phyloP scores from a whole-genome alignment of 2,888 invertebrate species.

The Gymnosoma rotundatum region DNA sequence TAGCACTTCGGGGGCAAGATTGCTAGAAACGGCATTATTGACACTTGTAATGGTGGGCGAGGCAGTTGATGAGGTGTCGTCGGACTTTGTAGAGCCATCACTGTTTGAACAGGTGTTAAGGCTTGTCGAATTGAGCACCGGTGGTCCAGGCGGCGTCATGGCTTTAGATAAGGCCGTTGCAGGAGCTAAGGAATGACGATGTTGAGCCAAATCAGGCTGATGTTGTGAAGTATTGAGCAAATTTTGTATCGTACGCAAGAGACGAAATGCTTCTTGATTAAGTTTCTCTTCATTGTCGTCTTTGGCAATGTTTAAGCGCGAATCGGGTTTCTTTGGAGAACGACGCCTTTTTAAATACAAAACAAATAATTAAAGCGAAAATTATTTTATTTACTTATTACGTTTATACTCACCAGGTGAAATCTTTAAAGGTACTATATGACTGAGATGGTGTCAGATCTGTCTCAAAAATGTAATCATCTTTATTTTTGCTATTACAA shows the following conservation, averaged over 20 bases:
- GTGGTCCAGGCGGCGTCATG: slow-evolving; percentile 70
- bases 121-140: slow-evolving; percentile 75
- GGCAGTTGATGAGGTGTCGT: slow-evolving; percentile 37
- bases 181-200: slow-evolving; percentile 66
- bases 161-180: slow-evolving; percentile 62
- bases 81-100: slow-evolving; percentile 45
- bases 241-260: slow-evolving; percentile 86
- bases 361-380: neutral
- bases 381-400: neutral
- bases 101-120: slow-evolving; percentile 55
- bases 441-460: slow-evolving; percentile 75
- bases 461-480: slow-evolving; percentile 61
- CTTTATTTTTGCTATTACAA: slow-evolving; percentile 44
- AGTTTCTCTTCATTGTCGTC: slow-evolving; percentile 85
- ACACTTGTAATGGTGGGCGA: slow-evolving; percentile 50
- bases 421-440: slow-evolving; percentile 83
- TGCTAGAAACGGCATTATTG: slow-evolving; percentile 47
- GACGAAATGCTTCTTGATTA: slow-evolving; percentile 86
- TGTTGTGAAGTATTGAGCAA: slow-evolving; percentile 85
- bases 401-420: slow-evolving; percentile 84
- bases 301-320: slow-evolving; percentile 76
- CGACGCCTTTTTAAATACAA: slow-evolving; percentile 76
- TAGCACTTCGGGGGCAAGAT: slow-evolving; percentile 77
- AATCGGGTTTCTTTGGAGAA: slow-evolving; percentile 82
- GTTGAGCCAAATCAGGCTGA: slow-evolving; percentile 84